Conservation (phyloP, 2,888 invertebrate genomes). For the Sclerodermus sp. region DNA sequence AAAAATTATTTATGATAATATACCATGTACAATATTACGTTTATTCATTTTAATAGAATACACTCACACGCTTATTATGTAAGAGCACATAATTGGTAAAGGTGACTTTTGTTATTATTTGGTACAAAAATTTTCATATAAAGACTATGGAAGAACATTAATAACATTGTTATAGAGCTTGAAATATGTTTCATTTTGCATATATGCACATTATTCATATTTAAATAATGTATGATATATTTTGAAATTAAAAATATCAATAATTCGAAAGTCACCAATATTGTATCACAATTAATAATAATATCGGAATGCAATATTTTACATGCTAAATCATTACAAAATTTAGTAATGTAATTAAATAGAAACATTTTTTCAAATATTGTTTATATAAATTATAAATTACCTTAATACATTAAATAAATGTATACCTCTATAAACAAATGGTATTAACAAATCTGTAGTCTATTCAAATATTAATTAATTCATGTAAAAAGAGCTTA, state of each 20-base stretch:
- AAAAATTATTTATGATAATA: not conserved
- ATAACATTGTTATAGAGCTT: conserved; percentile 1
- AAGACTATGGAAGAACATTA: conserved; percentile 25
- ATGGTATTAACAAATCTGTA: conserved; percentile 15
- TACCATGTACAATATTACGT: conserved; percentile 23
- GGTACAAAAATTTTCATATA: conserved; percentile 22
- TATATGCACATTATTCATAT: not conserved
- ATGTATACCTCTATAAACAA: conserved; percentile 6
- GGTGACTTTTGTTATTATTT: conserved; percentile 8
- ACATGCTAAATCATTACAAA: not conserved
- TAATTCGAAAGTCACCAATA: not conserved
- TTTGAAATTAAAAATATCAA: too few relatives aligned
- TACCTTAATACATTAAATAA: conserved; percentile 1
- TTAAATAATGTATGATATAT: not conserved
- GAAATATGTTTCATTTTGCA: not conserved
- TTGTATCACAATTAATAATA: not conserved
- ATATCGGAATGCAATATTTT: not conserved
- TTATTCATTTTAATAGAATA: conserved; percentile 22
- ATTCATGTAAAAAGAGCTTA: conserved; percentile 7
- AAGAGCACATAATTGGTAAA: conserved; percentile 27
- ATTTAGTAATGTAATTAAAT: not conserved
- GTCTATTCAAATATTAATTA: conserved; percentile 21
- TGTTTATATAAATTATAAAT: not conserved
- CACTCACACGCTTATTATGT: conserved; percentile 3
- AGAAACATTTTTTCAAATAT: not conserved